Conservation (phyloP, 2,797 vertebrate species). For the Phalloptychus januarius region DNA sequence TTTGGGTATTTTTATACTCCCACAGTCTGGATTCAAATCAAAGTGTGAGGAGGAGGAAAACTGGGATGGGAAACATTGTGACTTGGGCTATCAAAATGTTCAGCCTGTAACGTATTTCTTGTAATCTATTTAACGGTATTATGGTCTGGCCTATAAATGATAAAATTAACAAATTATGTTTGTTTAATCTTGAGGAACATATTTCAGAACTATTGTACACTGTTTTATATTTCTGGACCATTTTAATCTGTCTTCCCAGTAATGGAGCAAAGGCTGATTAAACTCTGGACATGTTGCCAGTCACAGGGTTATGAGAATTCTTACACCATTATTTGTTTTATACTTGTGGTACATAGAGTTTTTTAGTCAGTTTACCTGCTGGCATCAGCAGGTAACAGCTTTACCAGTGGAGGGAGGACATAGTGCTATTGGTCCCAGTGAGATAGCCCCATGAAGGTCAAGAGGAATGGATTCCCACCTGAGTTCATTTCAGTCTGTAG, state of each 20-base stretch:
- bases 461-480: background rate
- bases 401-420: background rate
- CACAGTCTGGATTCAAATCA: background rate
- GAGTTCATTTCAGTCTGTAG: background rate
- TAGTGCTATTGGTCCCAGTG: background rate
- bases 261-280: background rate
- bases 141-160: background rate
- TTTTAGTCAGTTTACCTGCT: background rate
- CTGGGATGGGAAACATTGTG: background rate
- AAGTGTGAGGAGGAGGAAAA: constrained; percentile 2
- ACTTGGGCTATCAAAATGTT: background rate
- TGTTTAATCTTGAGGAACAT: background rate
- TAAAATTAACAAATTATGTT: background rate
- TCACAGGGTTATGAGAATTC: background rate
- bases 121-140: background rate
- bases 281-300: background rate
- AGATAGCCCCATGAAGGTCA: background rate
- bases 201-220: background rate
- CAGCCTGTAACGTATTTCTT: background rate
- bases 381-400: background rate
- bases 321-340: background rate
- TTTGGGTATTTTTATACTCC: background rate
- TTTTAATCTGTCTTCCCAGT: background rate
- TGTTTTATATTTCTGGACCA: background rate
- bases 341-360: background rate